phyloP scores from a whole-genome alignment of 2,888 invertebrate species.

The Sarcophaga caerulescens region DNA sequence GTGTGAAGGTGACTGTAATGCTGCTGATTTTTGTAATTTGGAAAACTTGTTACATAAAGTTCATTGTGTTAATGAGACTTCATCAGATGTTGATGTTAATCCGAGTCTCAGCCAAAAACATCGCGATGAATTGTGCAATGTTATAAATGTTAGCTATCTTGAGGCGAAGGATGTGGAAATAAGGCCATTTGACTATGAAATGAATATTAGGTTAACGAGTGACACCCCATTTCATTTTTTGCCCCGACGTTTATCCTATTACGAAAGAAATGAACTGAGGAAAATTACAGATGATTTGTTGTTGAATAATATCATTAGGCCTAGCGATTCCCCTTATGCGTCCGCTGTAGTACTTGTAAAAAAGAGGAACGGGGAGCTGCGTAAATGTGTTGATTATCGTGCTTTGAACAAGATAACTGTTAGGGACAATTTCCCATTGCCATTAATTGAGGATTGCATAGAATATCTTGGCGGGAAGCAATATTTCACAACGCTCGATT shows the following conservation, averaged over 20 bases:
- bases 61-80: too few relatives aligned
- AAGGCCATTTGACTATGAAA: too few relatives aligned
- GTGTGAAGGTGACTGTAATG: too few relatives aligned
- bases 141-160: too few relatives aligned
- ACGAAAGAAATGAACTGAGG: not conserved
- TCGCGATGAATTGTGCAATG: too few relatives aligned
- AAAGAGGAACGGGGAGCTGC: slow-evolving; percentile 38
- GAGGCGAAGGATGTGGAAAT: too few relatives aligned
- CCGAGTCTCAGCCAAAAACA: too few relatives aligned
- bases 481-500: not conserved
- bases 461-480: slow-evolving; percentile 4
- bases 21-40: too few relatives aligned
- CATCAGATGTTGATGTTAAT: too few relatives aligned
- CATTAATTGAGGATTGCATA: slow-evolving; percentile 2
- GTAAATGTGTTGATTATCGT: slow-evolving; percentile 51
- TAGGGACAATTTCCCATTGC: slow-evolving; percentile 1
- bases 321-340: not conserved
- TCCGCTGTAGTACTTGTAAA: not conserved
- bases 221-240: too few relatives aligned
- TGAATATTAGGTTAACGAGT: too few relatives aligned
- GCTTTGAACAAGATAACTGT: not conserved
- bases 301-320: not conserved
- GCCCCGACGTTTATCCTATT: not conserved
- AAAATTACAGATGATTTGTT: not conserved
- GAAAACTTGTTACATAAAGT: too few relatives aligned